Evolutionary conservation across 2,888 invertebrate species (phyloP).

Genomic region (Cremastobaeus sp.): DNA sequence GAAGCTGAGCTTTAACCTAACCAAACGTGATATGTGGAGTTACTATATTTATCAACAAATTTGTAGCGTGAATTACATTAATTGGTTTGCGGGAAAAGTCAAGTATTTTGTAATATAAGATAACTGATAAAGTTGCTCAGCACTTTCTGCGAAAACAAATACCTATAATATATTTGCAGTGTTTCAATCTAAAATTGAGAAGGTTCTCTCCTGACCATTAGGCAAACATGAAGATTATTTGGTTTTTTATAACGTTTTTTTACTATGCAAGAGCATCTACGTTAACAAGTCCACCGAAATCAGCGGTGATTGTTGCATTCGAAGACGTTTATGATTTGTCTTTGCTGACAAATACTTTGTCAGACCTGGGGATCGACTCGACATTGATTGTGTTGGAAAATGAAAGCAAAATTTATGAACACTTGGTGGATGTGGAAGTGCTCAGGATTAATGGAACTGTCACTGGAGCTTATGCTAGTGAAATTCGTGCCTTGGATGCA

Average conservation of each 20-base stretch:
- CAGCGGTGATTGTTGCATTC: slow-evolving; percentile 72
- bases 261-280: slow-evolving; percentile 65
- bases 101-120: too few species aligned
- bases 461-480: slow-evolving; percentile 50
- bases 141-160: background rate
- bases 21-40: too few species aligned
- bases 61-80: too few species aligned
- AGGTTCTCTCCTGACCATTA: too few species aligned
- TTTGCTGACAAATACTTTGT: slow-evolving; percentile 73
- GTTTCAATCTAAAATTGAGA: background rate
- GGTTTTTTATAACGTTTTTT: slow-evolving; percentile 35
- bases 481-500: slow-evolving; percentile 65
- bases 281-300: slow-evolving; percentile 69
- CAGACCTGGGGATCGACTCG: slow-evolving; percentile 72
- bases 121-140: too few species aligned
- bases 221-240: slow-evolving; percentile 17
- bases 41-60: too few species aligned
- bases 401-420: slow-evolving; percentile 69
- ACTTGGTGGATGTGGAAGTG: slow-evolving; percentile 71
- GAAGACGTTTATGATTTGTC: slow-evolving; percentile 73
- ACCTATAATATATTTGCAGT: background rate
- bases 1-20: too few species aligned
- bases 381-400: slow-evolving; percentile 68
- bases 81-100: too few species aligned
- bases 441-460: slow-evolving; percentile 62